These are phyloP conservation scores for Nycticryphes semicollaris DNA, from an alignment of 2,113 vertebrate species.

Conservation along the genomic window DNA sequence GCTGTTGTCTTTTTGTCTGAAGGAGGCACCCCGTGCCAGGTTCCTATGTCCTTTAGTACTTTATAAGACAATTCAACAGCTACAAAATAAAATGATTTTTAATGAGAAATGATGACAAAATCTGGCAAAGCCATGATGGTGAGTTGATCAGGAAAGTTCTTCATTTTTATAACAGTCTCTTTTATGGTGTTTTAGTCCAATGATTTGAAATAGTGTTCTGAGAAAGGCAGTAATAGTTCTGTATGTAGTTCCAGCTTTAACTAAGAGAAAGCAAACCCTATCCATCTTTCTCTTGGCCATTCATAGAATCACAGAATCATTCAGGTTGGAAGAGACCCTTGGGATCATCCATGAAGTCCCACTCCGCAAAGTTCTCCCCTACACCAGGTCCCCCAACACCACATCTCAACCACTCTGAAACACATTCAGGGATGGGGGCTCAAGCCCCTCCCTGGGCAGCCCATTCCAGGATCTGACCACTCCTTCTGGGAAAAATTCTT, in stretches of 20 bases:
- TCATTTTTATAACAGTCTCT: background rate
- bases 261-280: background rate
- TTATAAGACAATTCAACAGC: conserved; percentile 4
- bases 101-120: conserved; percentile 3
- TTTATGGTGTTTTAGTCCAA: background rate
- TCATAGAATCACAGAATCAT: no score
- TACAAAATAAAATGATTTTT: background rate
- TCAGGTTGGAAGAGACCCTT: no score
- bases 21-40: background rate
- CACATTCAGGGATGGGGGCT: no score
- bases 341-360: no score
- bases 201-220: background rate
- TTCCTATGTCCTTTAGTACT: background rate
- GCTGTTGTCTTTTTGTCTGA: background rate
- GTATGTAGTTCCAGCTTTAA: background rate
- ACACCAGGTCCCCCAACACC: no score
- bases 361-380: no score
- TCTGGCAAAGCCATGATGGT: background rate
- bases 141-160: conserved; percentile 19
- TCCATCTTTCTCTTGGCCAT: background rate
- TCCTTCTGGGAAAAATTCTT: no score
- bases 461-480: no score
- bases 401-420: no score
- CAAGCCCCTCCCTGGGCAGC: no score
- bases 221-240: background rate